Evolutionary conservation across 2,888 invertebrate species (phyloP), one percentile per base, ranked within the genome.

Genomic region (Acrocyrtus sp.): DNA sequence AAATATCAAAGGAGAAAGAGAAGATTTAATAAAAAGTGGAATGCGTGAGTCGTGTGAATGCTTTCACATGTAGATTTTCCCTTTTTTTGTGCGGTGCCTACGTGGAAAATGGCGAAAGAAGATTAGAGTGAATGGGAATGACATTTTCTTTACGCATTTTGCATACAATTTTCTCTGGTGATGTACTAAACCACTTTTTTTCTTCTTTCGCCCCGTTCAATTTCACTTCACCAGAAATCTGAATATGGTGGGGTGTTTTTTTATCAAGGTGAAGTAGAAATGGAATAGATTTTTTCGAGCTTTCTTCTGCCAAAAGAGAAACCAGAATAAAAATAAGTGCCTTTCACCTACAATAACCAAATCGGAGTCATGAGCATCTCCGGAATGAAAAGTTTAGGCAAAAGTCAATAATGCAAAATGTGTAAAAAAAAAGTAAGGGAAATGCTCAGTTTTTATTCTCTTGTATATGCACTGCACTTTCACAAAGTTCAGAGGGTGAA

Each of bases 101-200:
- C 8, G 45, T n/a, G 19, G n/a, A 45, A 45, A 45, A 45, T 45
- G 17, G 45, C n/a, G 19, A 45, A 45, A n/a, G 45, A 5, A 45
- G 67, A 67, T 67, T 58, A 58, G 24, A 50, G 43, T 67, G 51
- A 51, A 67, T 67, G 58, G 57, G 47, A 67, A 57, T 57, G 66
- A 67, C 66, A 57, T 39, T 65, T 63, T 56, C 56, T 34, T 58
- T 10, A 61, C 61, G 61, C 61, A 61, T 61, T 48, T 61, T 50
- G 48, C 48, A 61, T 61, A 29, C 29, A 48, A 43, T 45, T 60
- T 48, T 45, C 58, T n/a, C 12, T n/a, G n/a, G 27, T 12, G 6
- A 21, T 29, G 29, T n/a, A 27, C 29, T 41, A 27, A 58, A 17
- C 26, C 24, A n/a, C n/a, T 45, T 45, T 27, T 39, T 21, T 19